Base-by-base conservation (phyloP, 2,797 vertebrate species). In the Syndactyla subalaris region DNA sequence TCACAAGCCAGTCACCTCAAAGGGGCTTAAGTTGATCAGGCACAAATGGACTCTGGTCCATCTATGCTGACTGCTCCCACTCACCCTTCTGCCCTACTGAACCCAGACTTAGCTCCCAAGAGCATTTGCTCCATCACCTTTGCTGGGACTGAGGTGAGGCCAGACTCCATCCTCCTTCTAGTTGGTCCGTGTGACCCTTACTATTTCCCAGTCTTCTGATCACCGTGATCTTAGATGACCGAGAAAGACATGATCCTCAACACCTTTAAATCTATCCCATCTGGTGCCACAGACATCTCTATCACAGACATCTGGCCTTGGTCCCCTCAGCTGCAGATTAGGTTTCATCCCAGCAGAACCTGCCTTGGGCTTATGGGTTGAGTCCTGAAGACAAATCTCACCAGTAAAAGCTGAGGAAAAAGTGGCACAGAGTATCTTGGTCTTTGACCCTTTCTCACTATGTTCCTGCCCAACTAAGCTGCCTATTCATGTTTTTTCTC, bases 381-480 rank as follows among this genome's bases (percentile, higher is more conserved):
- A 65, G n/a, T 32, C 18, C n/a, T 5, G 1, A 80, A 23, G 24
- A 71, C 15, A 78, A 55, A 24, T 5, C 43, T 62, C 41, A 52
- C 4, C 32, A 73, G 46, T 24, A 86, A 59, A 45, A 92, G n/a
- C n/a, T 14, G 10, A 77, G 22, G 21, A 14, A 62, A 74, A 80
- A 27, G 5, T 10, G 19, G 29, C 38, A 61, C 8, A 4, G 6
- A 71, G 19, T 29, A 67, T 6, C 19, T 70, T 0, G 0, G 13
- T 14, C 39, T 77, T 58, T 26, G 46, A 45, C 14, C 17, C 45
- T 34, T 73, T 48, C 26, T 39, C 67, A 41, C 27, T 6, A 76
- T 21, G 29, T 48, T 30, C 0, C 1, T 45, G 30, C 4, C 34
- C 19, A 41, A 70, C 9, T 22, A 58, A 54, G 39, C 30, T 74